These are phyloP conservation scores for Sciurus niger DNA, from an alignment of 2,113 vertebrate genomes.

Conservation along the genomic window DNA sequence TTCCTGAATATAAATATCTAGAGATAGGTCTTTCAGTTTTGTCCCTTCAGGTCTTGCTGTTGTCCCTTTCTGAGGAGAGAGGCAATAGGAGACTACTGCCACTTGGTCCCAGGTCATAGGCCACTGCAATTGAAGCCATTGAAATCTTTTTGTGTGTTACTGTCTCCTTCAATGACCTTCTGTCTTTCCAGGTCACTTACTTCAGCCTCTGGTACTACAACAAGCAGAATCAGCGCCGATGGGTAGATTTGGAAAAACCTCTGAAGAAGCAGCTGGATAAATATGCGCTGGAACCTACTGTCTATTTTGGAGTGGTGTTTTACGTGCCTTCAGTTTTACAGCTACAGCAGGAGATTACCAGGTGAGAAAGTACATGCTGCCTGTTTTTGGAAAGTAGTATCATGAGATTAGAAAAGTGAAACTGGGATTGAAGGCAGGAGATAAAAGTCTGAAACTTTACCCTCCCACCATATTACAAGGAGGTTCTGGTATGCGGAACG, in stretches of 20 bases:
- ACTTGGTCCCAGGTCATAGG: background rate
- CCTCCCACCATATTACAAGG: rapidly evolving
- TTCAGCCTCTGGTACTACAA: conserved; percentile 99
- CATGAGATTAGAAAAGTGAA: background rate
- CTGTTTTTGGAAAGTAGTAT: background rate
- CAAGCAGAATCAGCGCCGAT: conserved; percentile 98
- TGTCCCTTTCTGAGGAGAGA: background rate
- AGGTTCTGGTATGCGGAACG: background rate
- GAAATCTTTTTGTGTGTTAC: background rate
- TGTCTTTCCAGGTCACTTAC: conserved; percentile 93
- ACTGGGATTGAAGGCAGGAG: background rate
- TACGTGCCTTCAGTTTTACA: conserved; percentile 95
- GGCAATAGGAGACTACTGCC: background rate
- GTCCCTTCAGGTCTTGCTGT: background rate
- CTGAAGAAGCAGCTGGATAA: conserved; percentile 99
- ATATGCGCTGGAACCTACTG: conserved; percentile 96
- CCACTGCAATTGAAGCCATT: background rate
- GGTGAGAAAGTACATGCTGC: conserved; percentile 86
- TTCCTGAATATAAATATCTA: background rate
- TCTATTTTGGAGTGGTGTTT: conserved; percentile 98
- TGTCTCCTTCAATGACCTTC: conserved; percentile 61
- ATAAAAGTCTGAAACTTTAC: background rate
- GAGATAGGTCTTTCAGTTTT: background rate
- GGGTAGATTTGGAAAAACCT: conserved; percentile 98
- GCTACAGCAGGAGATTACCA: conserved; percentile 98